Percentiles rank a stretch among this genome's conserved stretches.
Evolutionary conservation across 2,888 invertebrate species (phyloP).

Genomic region (Oscheius onirici): DNA sequence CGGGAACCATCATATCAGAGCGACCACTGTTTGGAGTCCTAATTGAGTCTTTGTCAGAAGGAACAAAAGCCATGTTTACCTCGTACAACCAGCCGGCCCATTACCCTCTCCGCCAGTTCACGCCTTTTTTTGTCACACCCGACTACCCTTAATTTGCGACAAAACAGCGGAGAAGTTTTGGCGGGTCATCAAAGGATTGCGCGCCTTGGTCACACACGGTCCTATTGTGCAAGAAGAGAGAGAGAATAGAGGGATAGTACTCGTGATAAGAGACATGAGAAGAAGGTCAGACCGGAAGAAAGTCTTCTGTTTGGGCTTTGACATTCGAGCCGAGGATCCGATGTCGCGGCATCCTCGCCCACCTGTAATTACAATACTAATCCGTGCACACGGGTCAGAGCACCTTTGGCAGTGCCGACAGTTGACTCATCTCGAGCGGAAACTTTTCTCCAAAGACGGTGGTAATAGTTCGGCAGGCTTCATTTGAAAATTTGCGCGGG

Average conservation of each 20-base stretch:
- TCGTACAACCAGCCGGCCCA: too few species aligned
- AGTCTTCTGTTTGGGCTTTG: conserved; percentile 6
- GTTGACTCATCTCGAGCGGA: background rate
- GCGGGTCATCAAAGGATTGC: conserved; percentile 25
- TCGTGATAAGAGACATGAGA: conserved; percentile 7
- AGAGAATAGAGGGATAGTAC: too few species aligned
- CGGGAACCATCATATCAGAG: conserved; percentile 8
- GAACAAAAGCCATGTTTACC: conserved; percentile 21
- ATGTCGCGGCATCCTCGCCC: conserved; percentile 23
- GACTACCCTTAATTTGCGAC: background rate
- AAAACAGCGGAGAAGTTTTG: background rate
- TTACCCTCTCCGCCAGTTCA: background rate
- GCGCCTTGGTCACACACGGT: background rate
- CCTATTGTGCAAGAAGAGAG: conserved; percentile 7
- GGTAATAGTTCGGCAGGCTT: too few species aligned
- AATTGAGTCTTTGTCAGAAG: conserved; percentile 24
- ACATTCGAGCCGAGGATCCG: conserved; percentile 11
- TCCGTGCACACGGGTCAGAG: conserved; percentile 15
- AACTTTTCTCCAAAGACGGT: too few species aligned
- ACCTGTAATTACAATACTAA: conserved; percentile 28
- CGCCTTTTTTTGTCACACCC: background rate
- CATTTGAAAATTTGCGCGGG: too few species aligned
- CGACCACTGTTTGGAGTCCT: conserved; percentile 19
- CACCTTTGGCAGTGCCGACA: background rate
- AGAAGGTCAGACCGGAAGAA: background rate